Base-by-base conservation (phyloP, 2,888 invertebrate genomes). In the Eristalis arbustorum region DNA sequence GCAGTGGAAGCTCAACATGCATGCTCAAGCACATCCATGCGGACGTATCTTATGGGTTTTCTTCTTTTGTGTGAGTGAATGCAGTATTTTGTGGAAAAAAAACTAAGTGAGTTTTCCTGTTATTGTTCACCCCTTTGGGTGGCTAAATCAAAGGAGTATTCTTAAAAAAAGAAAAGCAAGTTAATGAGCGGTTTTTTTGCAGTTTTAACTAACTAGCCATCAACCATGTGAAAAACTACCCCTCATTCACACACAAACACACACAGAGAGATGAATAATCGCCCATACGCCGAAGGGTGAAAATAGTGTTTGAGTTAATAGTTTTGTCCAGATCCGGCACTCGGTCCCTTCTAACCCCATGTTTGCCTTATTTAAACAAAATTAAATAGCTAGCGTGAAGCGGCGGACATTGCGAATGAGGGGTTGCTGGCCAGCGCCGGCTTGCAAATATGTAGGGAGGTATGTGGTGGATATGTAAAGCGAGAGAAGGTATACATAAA, bases 341-440 rank as follows among this genome's bases (percentile, higher is more conserved):
- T 75, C 83, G 78, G 78, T 83, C 82, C 83, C 83, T 71, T 63
- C 56, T 63, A 72, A 81, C 72, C 81, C 81, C 87, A 83, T 83
- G 87, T 75, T 78, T 83, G 83, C 71, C 83, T 87, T 83, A 87
- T 82, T 87, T 87, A 87, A 87, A 87, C 87, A 87, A 83, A 87
- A 87, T 87, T 83, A 87, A 87, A 87, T 87, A 87, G 87, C 78
- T 75, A 78, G 83, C 87, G 83, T 87, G 74, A 87, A 83, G 83
- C 83, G 87, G 83, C 83, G 87, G 87, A 82, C 87, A 87, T 83
- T 87, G 78, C 78, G 78, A 87, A 82, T 87, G 78, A 71, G 87
- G 83, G 87, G 79, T 83, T 71, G 83, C 85, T 83, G 66, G 68
- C 64, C 66, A 59, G 23, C 10, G 79, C 49, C 74, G 83, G 74